Evolutionary conservation across 2,797 vertebrate genomes (phyloP).

Genomic region (Falco biarmicus): DNA sequence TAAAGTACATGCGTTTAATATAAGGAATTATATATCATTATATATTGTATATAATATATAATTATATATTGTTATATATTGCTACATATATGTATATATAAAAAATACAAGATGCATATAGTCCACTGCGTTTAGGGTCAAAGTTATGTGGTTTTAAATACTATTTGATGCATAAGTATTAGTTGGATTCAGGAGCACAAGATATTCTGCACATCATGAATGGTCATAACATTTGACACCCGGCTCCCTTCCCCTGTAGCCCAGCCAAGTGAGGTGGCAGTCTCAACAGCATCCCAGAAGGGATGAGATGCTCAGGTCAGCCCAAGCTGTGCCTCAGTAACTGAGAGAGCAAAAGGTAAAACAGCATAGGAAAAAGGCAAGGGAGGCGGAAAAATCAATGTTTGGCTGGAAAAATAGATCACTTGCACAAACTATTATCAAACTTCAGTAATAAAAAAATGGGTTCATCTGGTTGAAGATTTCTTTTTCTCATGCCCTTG

Average conservation of each 20-base stretch:
- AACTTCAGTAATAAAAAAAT: neutral
- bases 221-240: neutral
- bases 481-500: neutral
- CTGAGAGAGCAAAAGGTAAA: neutral
- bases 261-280: neutral
- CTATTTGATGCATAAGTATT: neutral
- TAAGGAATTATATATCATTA: too few species aligned
- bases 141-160: neutral
- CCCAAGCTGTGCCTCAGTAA: neutral
- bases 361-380: neutral
- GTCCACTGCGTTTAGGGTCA: fast-evolving
- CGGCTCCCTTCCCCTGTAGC: neutral
- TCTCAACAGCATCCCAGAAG: neutral
- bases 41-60: too few species aligned
- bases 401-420: neutral
- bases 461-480: neutral
- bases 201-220: fast-evolving
- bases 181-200: neutral
- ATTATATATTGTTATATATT: too few species aligned
- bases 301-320: neutral
- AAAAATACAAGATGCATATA: too few species aligned
- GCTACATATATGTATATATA: too few species aligned
- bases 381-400: neutral
- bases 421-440: neutral
- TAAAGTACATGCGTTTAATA: neutral